Percentiles rank a stretch among this genome's conserved stretches.
phyloP scores from a whole-genome alignment of 2,797 vertebrate genomes.

The Microchirus variegatus region DNA sequence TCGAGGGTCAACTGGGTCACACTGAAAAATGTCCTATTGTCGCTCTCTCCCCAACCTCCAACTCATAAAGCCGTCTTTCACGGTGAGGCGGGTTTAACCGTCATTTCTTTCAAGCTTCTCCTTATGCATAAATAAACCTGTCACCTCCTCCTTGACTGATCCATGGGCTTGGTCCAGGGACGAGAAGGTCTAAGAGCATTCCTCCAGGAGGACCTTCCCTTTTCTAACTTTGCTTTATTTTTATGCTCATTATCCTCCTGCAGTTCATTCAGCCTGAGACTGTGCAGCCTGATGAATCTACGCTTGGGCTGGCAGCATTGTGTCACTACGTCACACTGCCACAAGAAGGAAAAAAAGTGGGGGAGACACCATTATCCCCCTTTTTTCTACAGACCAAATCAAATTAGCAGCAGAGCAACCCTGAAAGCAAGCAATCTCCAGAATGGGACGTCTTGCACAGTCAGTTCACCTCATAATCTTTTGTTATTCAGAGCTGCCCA shows the following conservation, averaged over 20 bases:
- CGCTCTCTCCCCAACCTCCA: constrained; percentile 29
- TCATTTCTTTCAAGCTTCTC: constrained; percentile 52
- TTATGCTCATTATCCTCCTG: constrained; percentile 71
- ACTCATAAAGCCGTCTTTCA: constrained; percentile 41
- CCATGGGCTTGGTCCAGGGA: constrained; percentile 45
- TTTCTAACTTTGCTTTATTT: constrained; percentile 78
- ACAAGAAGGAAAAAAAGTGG: constrained; percentile 47
- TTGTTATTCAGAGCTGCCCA: constrained; percentile 64
- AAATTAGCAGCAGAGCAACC: constrained; percentile 74
- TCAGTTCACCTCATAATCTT: constrained; percentile 35
- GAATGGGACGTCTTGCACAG: constrained; percentile 53
- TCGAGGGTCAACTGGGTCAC: constrained; percentile 55
- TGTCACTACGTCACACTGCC: constrained; percentile 51
- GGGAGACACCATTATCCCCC: constrained; percentile 53
- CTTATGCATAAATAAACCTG: constrained; percentile 58
- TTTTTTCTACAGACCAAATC: constrained; percentile 81
- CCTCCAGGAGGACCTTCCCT: constrained; percentile 73
- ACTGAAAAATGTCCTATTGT: constrained; percentile 50
- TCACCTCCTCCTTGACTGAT: constrained; percentile 32
- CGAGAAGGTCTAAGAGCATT: constrained; percentile 69
- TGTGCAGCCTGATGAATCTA: constrained; percentile 49
- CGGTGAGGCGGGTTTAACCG: constrained; percentile 36
- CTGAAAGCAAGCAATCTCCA: constrained; percentile 63
- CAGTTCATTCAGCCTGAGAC: constrained; percentile 55
- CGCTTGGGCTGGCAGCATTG: constrained; percentile 53